Conservation (phyloP, 2,888 invertebrate genomes). For the Noctua pronuba region DNA sequence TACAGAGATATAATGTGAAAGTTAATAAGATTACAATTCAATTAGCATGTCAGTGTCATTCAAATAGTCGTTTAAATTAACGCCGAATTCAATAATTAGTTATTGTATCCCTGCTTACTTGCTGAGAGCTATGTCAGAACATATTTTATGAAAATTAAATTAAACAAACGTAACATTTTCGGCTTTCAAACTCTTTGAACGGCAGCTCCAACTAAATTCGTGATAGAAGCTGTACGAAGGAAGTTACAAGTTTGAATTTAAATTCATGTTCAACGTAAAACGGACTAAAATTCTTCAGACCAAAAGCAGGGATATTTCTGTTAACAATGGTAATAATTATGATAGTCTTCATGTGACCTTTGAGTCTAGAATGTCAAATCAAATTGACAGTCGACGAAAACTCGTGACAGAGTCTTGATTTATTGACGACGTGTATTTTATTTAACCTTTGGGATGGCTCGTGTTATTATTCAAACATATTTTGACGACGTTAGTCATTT, state of each 20-base stretch:
- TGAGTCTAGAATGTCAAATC: conserved; percentile 37
- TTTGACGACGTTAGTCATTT: background rate
- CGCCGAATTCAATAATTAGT: too few relatives aligned
- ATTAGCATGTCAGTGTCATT: too few relatives aligned
- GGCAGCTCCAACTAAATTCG: conserved; percentile 9
- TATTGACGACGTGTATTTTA: conserved; percentile 12
- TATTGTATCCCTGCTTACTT: conserved; percentile 33
- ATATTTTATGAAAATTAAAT: conserved; percentile 29
- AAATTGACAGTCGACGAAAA: conserved; percentile 19
- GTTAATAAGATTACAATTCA: too few relatives aligned
- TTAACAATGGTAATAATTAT: background rate
- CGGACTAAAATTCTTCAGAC: conserved; percentile 4
- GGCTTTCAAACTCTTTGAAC: conserved; percentile 13
- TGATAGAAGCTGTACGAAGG: background rate
- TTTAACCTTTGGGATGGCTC: conserved; percentile 3
- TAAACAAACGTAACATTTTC: conserved; percentile 7
- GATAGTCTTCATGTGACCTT: conserved; percentile 4
- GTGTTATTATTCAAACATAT: background rate
- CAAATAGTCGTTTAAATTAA: too few relatives aligned
- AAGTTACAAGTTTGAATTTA: conserved; percentile 30
- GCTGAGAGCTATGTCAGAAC: background rate
- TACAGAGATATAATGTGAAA: too few relatives aligned
- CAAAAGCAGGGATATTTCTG: background rate
- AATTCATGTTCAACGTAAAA: conserved; percentile 22
- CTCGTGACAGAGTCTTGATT: conserved; percentile 20